Base-by-base conservation (phyloP, 1,140 invertebrate genomes). In the Thereuonema tuberculata region DNA sequence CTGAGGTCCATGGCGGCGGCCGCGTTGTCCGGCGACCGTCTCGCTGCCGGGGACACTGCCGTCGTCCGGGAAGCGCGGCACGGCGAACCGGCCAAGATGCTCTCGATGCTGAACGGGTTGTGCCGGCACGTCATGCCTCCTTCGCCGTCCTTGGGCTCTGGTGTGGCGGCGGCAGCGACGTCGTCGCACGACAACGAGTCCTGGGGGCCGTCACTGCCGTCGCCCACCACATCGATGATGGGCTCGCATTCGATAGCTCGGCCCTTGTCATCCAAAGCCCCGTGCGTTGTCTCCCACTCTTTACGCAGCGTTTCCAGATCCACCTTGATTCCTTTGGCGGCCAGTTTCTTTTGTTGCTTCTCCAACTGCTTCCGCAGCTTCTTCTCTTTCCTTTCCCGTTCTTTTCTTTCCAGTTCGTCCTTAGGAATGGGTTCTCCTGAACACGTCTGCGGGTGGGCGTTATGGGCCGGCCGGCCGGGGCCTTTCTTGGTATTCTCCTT, bases 401-500 rank as follows among this genome's bases (percentile, higher is more conserved):
- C 94, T 70, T 92, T 84, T 59, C 89, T 84, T 64, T 87, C 81
- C 23, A 97, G 80, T 75, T 98, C 94, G 66, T 93, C 92, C 2
- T 89, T 89, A 27, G 91, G 90, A 63, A 99, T 97, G 0, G 95
- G 95, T 67, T 97, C 93, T 0, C 95, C 95, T 64, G 88, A 93
- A 75, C 95, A 98, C 31, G 92, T 94, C 71, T 97, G 93, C 0
- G 94, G 94, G 73, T 98, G 94, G 5, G 94, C 93, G 76, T 98
- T 98, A 77, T 98, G 94, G 1, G 94, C 93, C 48, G 95, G 95
- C 72, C 95, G 82, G 0, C 95, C 95, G 0, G 95, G 95, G 20
- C 94, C 93, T 69, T 98, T 98, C 76, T 97, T 95, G 57, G 95
- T 98, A 76, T 98, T 93, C 73, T 98, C 96, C 74, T 95, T 96